phyloP scores from a whole-genome alignment of 2,797 vertebrate genomes.

The Serranus cabrilla region DNA sequence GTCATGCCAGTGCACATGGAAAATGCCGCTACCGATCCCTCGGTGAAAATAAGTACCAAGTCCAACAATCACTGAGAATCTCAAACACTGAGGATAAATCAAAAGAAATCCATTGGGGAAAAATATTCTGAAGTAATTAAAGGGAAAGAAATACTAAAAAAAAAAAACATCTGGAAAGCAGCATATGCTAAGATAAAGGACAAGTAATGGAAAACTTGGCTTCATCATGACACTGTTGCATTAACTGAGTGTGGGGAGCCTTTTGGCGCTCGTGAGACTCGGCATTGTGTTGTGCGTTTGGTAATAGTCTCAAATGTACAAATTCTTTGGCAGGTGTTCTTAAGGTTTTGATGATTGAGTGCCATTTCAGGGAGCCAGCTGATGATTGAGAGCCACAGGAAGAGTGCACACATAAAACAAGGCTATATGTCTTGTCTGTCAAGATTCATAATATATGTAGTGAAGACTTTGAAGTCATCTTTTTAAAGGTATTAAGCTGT shows the following conservation, averaged over 20 bases:
- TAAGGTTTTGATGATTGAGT: too few species aligned
- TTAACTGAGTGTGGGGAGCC: background rate
- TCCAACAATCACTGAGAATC: background rate
- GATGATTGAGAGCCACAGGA: too few species aligned
- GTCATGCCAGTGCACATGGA: background rate
- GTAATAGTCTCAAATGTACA: background rate
- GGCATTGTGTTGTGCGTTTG: background rate
- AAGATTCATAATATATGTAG: too few species aligned
- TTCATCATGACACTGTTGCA: background rate
- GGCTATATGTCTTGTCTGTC: too few species aligned
- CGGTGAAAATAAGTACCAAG: too few species aligned
- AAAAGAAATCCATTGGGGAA: background rate
- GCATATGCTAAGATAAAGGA: background rate
- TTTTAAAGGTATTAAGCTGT: too few species aligned
- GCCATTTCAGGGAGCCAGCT: too few species aligned
- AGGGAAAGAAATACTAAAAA: background rate
- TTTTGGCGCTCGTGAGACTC: background rate
- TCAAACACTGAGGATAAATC: conserved; percentile 1
- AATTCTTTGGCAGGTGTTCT: background rate
- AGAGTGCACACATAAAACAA: too few species aligned
- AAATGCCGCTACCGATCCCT: background rate
- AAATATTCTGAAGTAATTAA: background rate
- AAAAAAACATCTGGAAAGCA: background rate
- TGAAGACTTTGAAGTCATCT: too few species aligned
- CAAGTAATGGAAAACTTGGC: background rate